Conservation (phyloP, 1,140 invertebrate genomes). For the Drosophila hydei region DNA sequence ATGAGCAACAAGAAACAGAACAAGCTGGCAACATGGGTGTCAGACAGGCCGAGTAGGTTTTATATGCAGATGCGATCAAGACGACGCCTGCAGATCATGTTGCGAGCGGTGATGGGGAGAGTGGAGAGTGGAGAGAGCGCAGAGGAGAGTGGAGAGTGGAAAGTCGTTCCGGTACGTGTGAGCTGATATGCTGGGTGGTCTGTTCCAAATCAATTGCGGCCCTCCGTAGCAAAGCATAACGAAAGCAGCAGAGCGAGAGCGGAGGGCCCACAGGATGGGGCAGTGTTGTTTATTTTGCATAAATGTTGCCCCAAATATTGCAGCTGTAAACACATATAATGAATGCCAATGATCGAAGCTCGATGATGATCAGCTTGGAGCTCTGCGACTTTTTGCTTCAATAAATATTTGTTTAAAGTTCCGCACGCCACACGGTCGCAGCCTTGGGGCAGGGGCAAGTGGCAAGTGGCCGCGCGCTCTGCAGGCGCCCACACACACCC, state of each 20-base stretch:
- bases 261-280: background rate
- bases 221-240: slow-evolving; percentile 46
- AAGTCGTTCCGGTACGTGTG: slow-evolving; percentile 75
- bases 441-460: slow-evolving; percentile 31
- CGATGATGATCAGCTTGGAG: slow-evolving; percentile 39
- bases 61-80: slow-evolving; percentile 66
- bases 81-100: slow-evolving; percentile 28
- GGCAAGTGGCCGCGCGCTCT: slow-evolving; percentile 9
- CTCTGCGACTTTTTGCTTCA: slow-evolving; percentile 60
- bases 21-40: slow-evolving; percentile 70
- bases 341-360: slow-evolving; percentile 50
- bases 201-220: slow-evolving; percentile 80
- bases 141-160: slow-evolving; percentile 2
- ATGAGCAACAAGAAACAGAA: slow-evolving; percentile 69
- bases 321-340: slow-evolving; percentile 80
- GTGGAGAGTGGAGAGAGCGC: background rate
- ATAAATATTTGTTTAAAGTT: slow-evolving; percentile 81
- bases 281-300: slow-evolving; percentile 75
- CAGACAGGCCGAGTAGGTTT: slow-evolving; percentile 49
- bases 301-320: slow-evolving; percentile 82
- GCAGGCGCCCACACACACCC: slow-evolving; percentile 32
- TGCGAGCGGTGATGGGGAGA: slow-evolving; percentile 26
- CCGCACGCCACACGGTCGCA: slow-evolving; percentile 54
- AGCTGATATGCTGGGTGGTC: slow-evolving; percentile 82
- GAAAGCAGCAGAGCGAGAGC: slow-evolving; percentile 3